phyloP scores from a whole-genome alignment of 2,113 vertebrate genomes.

The Proterorhinus semilunaris region DNA sequence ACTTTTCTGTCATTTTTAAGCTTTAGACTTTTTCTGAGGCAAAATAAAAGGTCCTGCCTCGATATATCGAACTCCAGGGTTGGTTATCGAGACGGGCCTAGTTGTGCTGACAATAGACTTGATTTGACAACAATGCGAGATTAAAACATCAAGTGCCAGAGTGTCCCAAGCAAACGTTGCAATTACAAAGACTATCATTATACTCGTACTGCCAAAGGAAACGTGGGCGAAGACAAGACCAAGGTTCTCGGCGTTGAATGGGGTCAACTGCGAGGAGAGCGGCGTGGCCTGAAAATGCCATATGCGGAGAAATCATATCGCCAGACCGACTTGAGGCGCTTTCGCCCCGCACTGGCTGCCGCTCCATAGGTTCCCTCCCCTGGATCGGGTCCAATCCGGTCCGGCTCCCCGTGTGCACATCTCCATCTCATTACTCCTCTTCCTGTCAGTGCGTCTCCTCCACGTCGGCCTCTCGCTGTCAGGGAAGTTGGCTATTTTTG shows the following conservation, averaged over 20 bases:
- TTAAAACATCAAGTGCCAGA: too few species aligned
- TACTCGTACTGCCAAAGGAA: not conserved
- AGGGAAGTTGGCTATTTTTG: slow-evolving; percentile 26
- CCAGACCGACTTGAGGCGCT: slow-evolving; percentile 1
- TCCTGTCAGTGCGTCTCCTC: slow-evolving; percentile 29
- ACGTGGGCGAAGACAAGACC: not conserved
- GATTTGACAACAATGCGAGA: too few species aligned
- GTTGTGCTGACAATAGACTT: too few species aligned
- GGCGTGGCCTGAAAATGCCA: slow-evolving; percentile 75
- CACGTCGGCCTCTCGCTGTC: slow-evolving; percentile 24
- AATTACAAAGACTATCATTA: too few species aligned
- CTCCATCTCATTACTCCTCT: slow-evolving; percentile 32
- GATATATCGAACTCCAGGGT: too few species aligned
- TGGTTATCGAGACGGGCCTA: too few species aligned
- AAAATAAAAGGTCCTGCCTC: too few species aligned
- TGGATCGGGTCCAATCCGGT: slow-evolving; percentile 5
- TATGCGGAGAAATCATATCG: slow-evolving; percentile 53
- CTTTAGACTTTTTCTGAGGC: too few species aligned
- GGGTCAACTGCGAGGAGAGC: slow-evolving; percentile 32
- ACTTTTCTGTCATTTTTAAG: too few species aligned
- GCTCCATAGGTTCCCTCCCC: not conserved
- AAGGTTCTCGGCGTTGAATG: slow-evolving; percentile 11
- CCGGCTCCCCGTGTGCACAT: slow-evolving; percentile 15
- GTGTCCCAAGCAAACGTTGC: too few species aligned
- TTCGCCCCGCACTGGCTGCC: not conserved